phyloP scores from a whole-genome alignment of 35 echinoderm and acorn worm species.

The Holothuria glaberrima region DNA sequence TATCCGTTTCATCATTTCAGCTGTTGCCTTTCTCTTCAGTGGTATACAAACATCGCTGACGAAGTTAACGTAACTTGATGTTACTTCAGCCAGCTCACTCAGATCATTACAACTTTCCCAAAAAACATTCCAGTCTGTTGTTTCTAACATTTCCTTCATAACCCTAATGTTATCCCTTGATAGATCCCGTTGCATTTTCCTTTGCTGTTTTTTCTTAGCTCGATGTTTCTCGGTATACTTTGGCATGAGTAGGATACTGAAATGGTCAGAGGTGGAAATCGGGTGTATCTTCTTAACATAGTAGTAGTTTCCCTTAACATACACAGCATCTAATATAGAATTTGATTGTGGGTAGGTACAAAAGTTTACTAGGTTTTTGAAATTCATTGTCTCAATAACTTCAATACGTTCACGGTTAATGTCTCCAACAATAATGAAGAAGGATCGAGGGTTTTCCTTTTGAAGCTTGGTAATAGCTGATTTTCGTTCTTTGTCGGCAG shows the following conservation, averaged over 20 bases:
- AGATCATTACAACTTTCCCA: no score
- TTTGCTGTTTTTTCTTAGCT: background rate
- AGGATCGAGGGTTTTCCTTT: no score
- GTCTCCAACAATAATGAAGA: slow-evolving; percentile 16
- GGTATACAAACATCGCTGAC: background rate
- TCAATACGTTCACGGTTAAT: no score
- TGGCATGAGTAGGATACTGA: background rate
- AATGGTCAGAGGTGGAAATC: background rate
- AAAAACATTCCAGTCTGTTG: no score
- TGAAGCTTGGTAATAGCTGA: no score
- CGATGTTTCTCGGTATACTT: no score
- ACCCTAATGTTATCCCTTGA: no score
- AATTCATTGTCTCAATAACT: no score
- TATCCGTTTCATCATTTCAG: background rate
- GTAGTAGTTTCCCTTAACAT: background rate
- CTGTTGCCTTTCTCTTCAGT: background rate
- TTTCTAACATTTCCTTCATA: no score
- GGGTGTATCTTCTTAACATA: background rate
- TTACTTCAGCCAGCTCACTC: no score
- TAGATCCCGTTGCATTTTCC: background rate
- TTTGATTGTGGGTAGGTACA: no score
- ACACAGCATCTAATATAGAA: background rate
- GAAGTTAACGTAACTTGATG: no score
- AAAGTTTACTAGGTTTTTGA: background rate
- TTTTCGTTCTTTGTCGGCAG: background rate